Percentiles rank a stretch among this genome's conserved stretches.
These are phyloP conservation scores for Chaetodon auriga DNA, from an alignment of 2,113 vertebrate genomes.

Conservation along the genomic window DNA sequence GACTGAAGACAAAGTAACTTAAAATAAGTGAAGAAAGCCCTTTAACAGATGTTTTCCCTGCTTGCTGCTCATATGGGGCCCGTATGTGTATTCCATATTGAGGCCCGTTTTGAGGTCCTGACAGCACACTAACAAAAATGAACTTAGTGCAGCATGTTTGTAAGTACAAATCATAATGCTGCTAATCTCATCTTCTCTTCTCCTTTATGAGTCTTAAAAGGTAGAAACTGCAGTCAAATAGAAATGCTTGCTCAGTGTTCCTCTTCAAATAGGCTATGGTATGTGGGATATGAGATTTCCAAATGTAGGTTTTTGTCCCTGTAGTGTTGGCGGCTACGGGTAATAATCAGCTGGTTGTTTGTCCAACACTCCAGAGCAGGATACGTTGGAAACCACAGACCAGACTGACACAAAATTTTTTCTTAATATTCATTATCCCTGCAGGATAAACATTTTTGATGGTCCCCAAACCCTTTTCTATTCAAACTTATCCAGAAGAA, in stretches of 20 bases:
- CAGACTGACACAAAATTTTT: background rate
- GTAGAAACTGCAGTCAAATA: conserved; percentile 13
- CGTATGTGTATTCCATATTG: conserved; percentile 20
- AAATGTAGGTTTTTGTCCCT: background rate
- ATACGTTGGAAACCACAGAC: background rate
- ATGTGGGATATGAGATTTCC: conserved; percentile 1
- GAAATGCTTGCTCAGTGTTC: background rate
- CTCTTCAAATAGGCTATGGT: background rate
- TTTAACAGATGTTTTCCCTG: conserved; percentile 59
- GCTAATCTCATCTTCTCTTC: conserved; percentile 44
- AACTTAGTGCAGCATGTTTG: conserved; percentile 35
- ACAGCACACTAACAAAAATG: conserved; percentile 48
- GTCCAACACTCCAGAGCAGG: background rate
- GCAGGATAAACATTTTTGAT: background rate
- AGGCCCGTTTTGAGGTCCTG: conserved; percentile 21
- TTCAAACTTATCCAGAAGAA: background rate
- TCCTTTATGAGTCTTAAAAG: background rate
- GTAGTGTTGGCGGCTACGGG: background rate
- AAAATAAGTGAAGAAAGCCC: conserved; percentile 17
- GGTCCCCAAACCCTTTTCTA: background rate
- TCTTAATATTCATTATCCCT: background rate
- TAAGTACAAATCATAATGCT: conserved; percentile 31
- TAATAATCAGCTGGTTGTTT: background rate
- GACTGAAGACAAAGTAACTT: background rate
- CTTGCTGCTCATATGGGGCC: conserved; percentile 50